These are phyloP conservation scores for Lepus europaeus DNA, from an alignment of 2,113 vertebrate species.

Conservation along the genomic window DNA sequence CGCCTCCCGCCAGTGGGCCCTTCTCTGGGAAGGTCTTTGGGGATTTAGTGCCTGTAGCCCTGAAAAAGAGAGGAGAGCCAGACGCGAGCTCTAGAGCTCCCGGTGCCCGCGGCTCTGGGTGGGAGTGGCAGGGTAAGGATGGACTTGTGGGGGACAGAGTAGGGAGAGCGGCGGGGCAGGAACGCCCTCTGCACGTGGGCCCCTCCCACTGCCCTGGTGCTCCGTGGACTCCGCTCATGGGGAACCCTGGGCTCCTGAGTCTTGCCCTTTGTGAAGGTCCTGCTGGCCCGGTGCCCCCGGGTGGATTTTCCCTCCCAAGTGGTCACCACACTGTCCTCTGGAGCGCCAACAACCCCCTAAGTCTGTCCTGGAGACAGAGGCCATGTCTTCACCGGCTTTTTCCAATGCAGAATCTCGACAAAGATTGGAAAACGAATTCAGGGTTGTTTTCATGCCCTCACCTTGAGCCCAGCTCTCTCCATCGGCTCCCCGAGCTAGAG, in stretches of 20 bases:
- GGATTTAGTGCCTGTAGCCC: slow-evolving; percentile 43
- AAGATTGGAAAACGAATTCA: neutral
- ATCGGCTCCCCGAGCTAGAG: fast-evolving
- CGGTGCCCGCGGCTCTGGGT: neutral
- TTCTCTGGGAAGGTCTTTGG: slow-evolving; percentile 81
- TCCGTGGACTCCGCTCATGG: too few relatives aligned
- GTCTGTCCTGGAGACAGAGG: neutral
- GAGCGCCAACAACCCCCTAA: neutral
- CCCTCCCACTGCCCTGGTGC: fast-evolving
- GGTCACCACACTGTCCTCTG: neutral
- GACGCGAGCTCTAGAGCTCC: fast-evolving
- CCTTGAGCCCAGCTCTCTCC: too few relatives aligned
- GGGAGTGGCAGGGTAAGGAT: neutral
- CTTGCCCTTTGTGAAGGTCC: fast-evolving
- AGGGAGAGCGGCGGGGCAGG: neutral
- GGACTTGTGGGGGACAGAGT: too few relatives aligned
- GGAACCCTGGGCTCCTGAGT: too few relatives aligned
- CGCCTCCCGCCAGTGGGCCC: slow-evolving; percentile 77
- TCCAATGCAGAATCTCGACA: neutral
- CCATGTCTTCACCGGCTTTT: neutral
- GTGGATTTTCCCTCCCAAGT: neutral
- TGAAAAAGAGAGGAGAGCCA: neutral
- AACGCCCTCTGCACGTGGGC: neutral
- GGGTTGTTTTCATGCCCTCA: neutral
- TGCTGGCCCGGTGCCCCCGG: neutral